Evolutionary conservation across 2,888 invertebrate genomes (phyloP).

Genomic region (Drosophila prostipennis): DNA sequence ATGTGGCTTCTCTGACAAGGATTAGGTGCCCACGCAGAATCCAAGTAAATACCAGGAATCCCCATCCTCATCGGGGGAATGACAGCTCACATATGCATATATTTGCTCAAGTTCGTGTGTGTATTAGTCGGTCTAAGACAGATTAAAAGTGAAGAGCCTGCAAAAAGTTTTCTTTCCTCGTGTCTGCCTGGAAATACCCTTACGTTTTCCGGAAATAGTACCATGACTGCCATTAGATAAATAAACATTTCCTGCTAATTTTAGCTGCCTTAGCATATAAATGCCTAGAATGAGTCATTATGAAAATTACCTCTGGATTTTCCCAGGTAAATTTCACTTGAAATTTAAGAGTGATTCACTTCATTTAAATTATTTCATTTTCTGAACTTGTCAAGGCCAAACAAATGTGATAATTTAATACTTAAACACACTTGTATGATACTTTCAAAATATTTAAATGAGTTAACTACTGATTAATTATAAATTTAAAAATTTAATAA

Average conservation of each 20-base stretch:
- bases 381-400: not conserved
- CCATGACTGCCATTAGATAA: slow-evolving; percentile 6
- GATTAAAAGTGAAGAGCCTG: slow-evolving; percentile 75
- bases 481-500: too few relatives aligned
- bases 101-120: slow-evolving; percentile 42
- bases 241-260: slow-evolving; percentile 23
- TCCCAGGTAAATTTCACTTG: not conserved
- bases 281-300: slow-evolving; percentile 11
- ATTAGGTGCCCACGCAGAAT: slow-evolving; percentile 62
- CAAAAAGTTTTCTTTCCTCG: slow-evolving; percentile 46
- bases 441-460: too few relatives aligned
- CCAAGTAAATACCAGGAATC: slow-evolving; percentile 47
- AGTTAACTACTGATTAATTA: too few relatives aligned
- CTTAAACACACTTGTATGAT: too few relatives aligned
- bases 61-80: slow-evolving; percentile 22
- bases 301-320: not conserved
- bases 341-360: slow-evolving; percentile 1
- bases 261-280: slow-evolving; percentile 15
- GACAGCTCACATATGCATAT: slow-evolving; percentile 61
- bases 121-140: slow-evolving; percentile 60
- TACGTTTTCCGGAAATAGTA: not conserved
- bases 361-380: not conserved
- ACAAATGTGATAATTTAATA: not conserved
- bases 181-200: slow-evolving; percentile 16
- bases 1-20: slow-evolving; percentile 72